phyloP scores from a whole-genome alignment of 2,113 vertebrate genomes.

The Protomyctophum bolini region DNA sequence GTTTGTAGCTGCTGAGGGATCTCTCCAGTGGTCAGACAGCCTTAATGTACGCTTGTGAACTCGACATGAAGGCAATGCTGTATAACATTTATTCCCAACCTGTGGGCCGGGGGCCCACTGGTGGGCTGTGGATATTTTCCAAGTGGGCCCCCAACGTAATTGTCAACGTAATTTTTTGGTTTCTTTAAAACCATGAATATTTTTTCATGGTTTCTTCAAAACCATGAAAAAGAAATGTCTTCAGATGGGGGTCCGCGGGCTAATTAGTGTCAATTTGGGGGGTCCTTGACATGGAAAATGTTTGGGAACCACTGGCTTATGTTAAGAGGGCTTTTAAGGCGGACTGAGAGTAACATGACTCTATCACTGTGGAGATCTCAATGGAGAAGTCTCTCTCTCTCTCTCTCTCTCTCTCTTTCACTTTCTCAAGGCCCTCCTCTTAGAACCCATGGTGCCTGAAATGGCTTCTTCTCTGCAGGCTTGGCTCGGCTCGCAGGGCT shows the following conservation, averaged over 20 bases:
- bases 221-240: no score
- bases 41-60: slow-evolving; percentile 12
- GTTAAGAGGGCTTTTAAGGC: slow-evolving; percentile 19
- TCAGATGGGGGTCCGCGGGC: no score
- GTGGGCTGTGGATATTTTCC: no score
- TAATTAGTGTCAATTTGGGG: no score
- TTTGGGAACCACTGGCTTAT: background rate
- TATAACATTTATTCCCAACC: background rate
- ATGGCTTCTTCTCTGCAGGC: background rate
- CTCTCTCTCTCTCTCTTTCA: background rate
- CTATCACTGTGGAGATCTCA: background rate
- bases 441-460: background rate
- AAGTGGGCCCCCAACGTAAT: background rate
- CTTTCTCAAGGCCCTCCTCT: background rate
- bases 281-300: no score
- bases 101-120: no score
- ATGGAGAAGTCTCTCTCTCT: background rate
- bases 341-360: slow-evolving; percentile 38
- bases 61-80: slow-evolving; percentile 16
- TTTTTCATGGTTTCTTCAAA: no score
- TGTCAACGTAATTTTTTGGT: no score
- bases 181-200: no score
- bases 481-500: no score
- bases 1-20: slow-evolving; percentile 11
- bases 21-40: background rate